Percentiles rank a stretch among this genome's conserved stretches.
Evolutionary conservation across 2,888 invertebrate genomes (phyloP).

Genomic region (Hemistola chrysoprasaria): DNA sequence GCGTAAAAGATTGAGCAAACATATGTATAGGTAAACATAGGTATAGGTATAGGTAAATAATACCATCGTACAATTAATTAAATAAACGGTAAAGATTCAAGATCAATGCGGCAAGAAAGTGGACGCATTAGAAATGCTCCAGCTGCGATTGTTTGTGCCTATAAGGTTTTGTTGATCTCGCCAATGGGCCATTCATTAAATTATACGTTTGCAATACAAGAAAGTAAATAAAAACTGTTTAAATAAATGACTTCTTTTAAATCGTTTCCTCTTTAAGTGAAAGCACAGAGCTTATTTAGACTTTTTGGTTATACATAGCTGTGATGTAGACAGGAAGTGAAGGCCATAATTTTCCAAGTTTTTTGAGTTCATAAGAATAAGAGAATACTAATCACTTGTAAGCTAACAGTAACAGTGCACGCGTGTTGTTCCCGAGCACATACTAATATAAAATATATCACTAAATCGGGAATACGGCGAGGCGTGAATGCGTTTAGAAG

Average conservation of each 20-base stretch:
- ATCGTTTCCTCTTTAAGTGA: slow-evolving; percentile 60
- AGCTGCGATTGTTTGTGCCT: slow-evolving; percentile 50
- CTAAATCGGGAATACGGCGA: slow-evolving; percentile 51
- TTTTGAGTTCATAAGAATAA: slow-evolving; percentile 24
- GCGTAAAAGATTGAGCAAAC: too few species aligned
- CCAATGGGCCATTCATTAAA: slow-evolving; percentile 63
- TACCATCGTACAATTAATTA: too few species aligned
- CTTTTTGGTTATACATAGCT: slow-evolving; percentile 38
- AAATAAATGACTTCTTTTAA: slow-evolving; percentile 41
- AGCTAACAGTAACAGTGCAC: slow-evolving; percentile 51
- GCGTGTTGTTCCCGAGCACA: slow-evolving; percentile 59
- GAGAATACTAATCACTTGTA: slow-evolving; percentile 37
- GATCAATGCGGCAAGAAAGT: slow-evolving; percentile 53
- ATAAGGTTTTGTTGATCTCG: slow-evolving; percentile 53
- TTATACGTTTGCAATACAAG: slow-evolving; percentile 63
- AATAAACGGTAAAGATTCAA: slow-evolving; percentile 56
- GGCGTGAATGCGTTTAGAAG: slow-evolving; percentile 58
- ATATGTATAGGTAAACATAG: too few species aligned
- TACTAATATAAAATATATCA: slow-evolving; percentile 36
- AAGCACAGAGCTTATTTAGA: slow-evolving; percentile 45
- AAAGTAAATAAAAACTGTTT: slow-evolving; percentile 66
- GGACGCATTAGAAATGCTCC: slow-evolving; percentile 47
- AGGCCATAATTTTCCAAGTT: slow-evolving; percentile 20
- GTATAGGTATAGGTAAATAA: too few species aligned
- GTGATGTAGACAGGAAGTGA: slow-evolving; percentile 37